Conservation (phyloP, 2,888 invertebrate genomes). For the Homarus gammarus region DNA sequence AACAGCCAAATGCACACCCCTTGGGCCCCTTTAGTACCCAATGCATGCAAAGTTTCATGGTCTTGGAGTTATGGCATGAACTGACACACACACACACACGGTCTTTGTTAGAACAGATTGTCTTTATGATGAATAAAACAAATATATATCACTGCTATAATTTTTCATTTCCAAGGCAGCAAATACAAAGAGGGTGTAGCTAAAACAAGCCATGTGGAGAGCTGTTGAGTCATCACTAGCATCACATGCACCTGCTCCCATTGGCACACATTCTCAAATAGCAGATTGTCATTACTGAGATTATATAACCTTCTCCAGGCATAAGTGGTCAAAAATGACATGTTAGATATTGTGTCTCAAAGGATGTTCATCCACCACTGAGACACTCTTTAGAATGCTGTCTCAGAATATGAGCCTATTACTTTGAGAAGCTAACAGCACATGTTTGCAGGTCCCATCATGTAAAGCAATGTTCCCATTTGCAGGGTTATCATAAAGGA, state of each 20-base stretch:
- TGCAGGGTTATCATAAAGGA: conserved; percentile 20
- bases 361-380: background rate
- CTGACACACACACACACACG: too few species aligned
- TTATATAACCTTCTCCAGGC: conserved; percentile 4
- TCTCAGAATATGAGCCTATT: conserved; percentile 32
- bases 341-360: background rate
- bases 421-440: conserved; percentile 21
- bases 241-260: conserved; percentile 52
- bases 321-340: conserved; percentile 22
- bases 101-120: too few species aligned
- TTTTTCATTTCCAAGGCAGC: conserved; percentile 66
- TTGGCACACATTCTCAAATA: conserved; percentile 42
- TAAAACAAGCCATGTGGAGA: conserved; percentile 70
- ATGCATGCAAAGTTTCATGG: too few species aligned
- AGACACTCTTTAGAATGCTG: conserved; percentile 25
- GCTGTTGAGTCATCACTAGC: conserved; percentile 33
- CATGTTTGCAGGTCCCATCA: conserved; percentile 27
- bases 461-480: conserved; percentile 39
- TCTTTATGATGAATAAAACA: conserved; percentile 22
- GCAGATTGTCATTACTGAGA: conserved; percentile 30
- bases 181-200: conserved; percentile 72
- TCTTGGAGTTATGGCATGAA: too few species aligned
- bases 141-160: conserved; percentile 49
- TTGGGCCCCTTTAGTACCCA: too few species aligned
- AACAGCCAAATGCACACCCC: too few species aligned